Evolutionary conservation across 2,797 vertebrate species (phyloP).

Genomic region (Premnoplex brunnescens): DNA sequence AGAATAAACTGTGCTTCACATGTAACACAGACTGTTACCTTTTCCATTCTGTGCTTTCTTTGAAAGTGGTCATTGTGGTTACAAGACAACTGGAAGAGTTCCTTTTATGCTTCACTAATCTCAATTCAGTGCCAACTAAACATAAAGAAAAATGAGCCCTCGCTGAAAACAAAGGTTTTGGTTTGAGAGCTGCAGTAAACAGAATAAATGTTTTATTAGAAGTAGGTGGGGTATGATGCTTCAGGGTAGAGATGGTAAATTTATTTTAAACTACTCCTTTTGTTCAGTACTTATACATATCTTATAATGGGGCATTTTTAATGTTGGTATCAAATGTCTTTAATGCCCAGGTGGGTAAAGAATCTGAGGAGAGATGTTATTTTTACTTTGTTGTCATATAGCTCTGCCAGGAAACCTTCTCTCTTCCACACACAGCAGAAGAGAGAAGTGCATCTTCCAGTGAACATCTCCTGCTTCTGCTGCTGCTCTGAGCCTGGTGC

Average conservation of each 20-base stretch:
- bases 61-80: background rate
- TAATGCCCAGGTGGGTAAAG: background rate
- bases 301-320: background rate
- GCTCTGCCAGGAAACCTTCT: background rate
- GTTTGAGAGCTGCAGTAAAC: background rate
- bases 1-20: background rate
- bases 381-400: background rate
- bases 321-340: background rate
- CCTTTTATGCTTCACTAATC: background rate
- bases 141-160: background rate
- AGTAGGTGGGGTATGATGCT: background rate
- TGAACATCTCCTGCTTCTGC: background rate
- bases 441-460: accelerated
- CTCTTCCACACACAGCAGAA: accelerated
- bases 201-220: background rate
- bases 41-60: background rate
- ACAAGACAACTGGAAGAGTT: background rate
- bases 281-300: background rate
- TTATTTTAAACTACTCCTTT: background rate
- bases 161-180: background rate
- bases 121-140: background rate
- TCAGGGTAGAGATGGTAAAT: background rate
- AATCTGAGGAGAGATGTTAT: background rate
- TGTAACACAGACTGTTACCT: background rate
- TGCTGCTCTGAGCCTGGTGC: accelerated